A percentile compares a stretch with the other conserved stretches of the same genome.
phyloP scores from a whole-genome alignment of 2,113 vertebrate genomes.

The Etheostoma cragini region DNA sequence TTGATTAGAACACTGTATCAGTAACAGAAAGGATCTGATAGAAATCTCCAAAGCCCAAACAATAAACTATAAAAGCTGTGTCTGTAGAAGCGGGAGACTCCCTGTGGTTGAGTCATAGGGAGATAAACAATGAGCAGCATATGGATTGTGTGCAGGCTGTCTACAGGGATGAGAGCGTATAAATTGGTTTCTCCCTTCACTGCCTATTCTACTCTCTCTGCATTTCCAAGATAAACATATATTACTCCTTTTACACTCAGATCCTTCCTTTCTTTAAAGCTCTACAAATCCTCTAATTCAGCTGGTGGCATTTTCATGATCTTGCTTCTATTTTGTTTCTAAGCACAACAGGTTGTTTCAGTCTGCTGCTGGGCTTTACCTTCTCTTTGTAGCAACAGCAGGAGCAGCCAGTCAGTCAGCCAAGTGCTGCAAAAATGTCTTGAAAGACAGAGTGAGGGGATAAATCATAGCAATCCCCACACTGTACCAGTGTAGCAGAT shows the following conservation, averaged over 20 bases:
- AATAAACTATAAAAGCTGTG: slow-evolving; percentile 30
- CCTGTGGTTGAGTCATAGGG: slow-evolving; percentile 55
- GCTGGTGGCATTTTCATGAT: slow-evolving; percentile 37
- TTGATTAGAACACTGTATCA: slow-evolving; percentile 27
- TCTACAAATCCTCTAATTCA: slow-evolving; percentile 33
- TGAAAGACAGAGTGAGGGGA: slow-evolving; percentile 24
- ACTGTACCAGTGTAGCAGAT: slow-evolving; percentile 18
- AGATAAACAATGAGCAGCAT: slow-evolving; percentile 45
- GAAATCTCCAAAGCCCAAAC: slow-evolving; percentile 42
- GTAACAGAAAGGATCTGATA: slow-evolving; percentile 14
- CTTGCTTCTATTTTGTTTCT: slow-evolving; percentile 65
- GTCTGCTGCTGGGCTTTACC: slow-evolving; percentile 9
- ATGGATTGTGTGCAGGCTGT: slow-evolving; percentile 34
- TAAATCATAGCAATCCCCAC: slow-evolving; percentile 38
- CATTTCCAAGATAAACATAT: not conserved
- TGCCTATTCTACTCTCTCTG: not conserved
- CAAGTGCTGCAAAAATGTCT: slow-evolving; percentile 19
- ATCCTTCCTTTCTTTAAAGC: not conserved
- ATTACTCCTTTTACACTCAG: not conserved
- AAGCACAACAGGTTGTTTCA: slow-evolving; percentile 11
- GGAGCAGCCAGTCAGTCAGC: slow-evolving; percentile 38
- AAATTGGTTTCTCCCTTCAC: slow-evolving; percentile 2
- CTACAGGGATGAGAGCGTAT: not conserved
- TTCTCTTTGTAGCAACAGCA: slow-evolving; percentile 24
- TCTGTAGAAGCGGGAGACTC: slow-evolving; percentile 6